A percentile compares a stretch with the other conserved stretches of the same genome.
These are phyloP conservation scores for Chelon auratus DNA, from an alignment of 2,797 vertebrate species.

Conservation along the genomic window DNA sequence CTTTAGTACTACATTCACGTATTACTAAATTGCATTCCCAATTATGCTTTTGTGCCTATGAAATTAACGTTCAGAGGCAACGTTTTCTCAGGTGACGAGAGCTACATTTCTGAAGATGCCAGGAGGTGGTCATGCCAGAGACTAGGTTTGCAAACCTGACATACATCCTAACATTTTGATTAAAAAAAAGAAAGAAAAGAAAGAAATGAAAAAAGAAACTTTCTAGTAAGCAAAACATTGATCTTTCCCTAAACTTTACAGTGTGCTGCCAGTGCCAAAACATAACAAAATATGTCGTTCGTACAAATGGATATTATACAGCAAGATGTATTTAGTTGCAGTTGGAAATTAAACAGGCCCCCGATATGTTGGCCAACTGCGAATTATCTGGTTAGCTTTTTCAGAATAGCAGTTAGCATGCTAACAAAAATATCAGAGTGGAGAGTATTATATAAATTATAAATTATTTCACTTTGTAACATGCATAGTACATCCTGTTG, in stretches of 20 bases:
- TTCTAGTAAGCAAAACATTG: neutral
- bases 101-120: neutral
- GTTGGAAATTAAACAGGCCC: too few relatives aligned
- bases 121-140: neutral
- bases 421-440: too few relatives aligned
- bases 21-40: neutral
- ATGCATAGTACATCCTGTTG: too few relatives aligned
- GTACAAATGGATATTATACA: neutral
- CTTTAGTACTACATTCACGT: neutral
- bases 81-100: neutral
- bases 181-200: too few relatives aligned
- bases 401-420: too few relatives aligned
- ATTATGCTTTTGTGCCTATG: neutral
- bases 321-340: neutral
- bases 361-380: too few relatives aligned
- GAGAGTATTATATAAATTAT: too few relatives aligned
- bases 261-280: neutral
- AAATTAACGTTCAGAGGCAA: neutral
- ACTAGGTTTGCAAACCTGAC: neutral
- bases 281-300: neutral
- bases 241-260: neutral
- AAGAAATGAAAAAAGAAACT: neutral
- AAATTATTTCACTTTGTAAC: too few relatives aligned
- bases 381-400: too few relatives aligned
- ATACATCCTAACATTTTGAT: too few relatives aligned